Evolutionary conservation across 1,140 invertebrate species (phyloP).

Genomic region (Antheraea pernyi): DNA sequence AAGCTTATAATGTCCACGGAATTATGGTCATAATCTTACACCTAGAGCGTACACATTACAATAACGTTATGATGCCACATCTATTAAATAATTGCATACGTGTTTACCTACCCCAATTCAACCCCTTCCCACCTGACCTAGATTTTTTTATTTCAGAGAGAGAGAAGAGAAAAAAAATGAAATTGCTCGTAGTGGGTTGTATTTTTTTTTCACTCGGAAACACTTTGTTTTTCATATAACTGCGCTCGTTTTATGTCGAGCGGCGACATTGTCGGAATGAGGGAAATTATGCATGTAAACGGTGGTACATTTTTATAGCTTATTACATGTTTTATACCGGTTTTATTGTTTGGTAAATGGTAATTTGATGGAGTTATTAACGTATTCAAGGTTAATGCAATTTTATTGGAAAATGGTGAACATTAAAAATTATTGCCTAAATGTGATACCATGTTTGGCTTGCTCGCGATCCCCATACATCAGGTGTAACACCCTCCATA

Average conservation of each 20-base stretch:
- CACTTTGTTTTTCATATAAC: conserved; percentile 61
- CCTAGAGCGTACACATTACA: no score
- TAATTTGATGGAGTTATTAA: no score
- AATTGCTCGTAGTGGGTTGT: conserved; percentile 63
- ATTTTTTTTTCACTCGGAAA: conserved; percentile 37
- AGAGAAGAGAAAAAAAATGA: conserved; percentile 47
- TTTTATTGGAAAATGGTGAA: no score
- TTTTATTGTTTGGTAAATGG: no score
- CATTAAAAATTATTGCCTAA: no score
- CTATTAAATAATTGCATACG: conserved; percentile 6
- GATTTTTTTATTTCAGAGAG: conserved; percentile 69
- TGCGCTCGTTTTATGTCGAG: conserved; percentile 14
- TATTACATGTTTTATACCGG: neutral
- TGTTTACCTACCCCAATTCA: conserved; percentile 34
- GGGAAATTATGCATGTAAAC: conserved; percentile 21
- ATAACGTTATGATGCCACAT: conserved; percentile 8
- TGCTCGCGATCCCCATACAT: no score
- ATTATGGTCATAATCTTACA: no score
- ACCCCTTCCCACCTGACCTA: conserved; percentile 60
- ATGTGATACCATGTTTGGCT: no score
- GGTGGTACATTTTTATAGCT: neutral
- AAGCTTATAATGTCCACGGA: no score
- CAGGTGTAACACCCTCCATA: no score
- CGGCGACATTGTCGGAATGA: conserved; percentile 16
- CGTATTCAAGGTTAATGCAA: no score